Evolutionary conservation across 2,113 vertebrate species (phyloP).

Genomic region (Podilymbus podiceps): DNA sequence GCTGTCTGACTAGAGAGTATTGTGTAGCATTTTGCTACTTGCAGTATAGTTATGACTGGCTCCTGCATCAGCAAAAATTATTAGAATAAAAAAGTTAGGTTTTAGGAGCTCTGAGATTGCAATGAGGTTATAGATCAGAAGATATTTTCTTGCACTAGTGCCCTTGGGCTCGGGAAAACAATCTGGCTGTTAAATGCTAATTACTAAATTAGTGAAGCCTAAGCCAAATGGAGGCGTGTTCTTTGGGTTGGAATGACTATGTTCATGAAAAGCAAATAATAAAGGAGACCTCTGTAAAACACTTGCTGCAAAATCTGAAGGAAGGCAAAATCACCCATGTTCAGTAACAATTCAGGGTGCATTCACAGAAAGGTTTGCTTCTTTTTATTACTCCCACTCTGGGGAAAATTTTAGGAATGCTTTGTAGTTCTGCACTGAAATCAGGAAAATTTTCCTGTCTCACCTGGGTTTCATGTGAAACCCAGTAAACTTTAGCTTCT

Average conservation of each 20-base stretch:
- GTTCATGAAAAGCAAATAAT: slow-evolving; percentile 11
- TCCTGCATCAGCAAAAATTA: slow-evolving; percentile 44
- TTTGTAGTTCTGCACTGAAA: not conserved
- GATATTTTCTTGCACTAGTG: slow-evolving; percentile 27
- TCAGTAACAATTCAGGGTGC: not conserved
- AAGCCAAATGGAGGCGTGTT: not conserved
- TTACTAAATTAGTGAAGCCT: slow-evolving; percentile 61
- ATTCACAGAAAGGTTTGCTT: not conserved
- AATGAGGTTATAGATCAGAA: not conserved
- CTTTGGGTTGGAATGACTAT: not conserved
- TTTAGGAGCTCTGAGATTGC: slow-evolving; percentile 27
- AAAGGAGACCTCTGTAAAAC: not conserved
- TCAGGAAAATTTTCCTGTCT: not conserved
- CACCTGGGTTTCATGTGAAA: not conserved
- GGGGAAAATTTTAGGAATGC: not conserved
- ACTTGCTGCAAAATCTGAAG: not conserved
- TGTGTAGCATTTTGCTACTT: slow-evolving; percentile 8
- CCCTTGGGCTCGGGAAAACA: slow-evolving; percentile 13
- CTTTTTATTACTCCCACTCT: not conserved
- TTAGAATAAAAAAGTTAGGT: not conserved
- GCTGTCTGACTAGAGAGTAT: slow-evolving; percentile 52
- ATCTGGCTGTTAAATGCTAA: slow-evolving; percentile 54
- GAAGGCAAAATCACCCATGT: not conserved
- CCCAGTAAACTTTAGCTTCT: not conserved
- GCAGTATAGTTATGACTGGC: slow-evolving; percentile 8